Evolutionary conservation across 92 coral and sea anemone species (phyloP).

Genomic region (Muricea muricata): DNA sequence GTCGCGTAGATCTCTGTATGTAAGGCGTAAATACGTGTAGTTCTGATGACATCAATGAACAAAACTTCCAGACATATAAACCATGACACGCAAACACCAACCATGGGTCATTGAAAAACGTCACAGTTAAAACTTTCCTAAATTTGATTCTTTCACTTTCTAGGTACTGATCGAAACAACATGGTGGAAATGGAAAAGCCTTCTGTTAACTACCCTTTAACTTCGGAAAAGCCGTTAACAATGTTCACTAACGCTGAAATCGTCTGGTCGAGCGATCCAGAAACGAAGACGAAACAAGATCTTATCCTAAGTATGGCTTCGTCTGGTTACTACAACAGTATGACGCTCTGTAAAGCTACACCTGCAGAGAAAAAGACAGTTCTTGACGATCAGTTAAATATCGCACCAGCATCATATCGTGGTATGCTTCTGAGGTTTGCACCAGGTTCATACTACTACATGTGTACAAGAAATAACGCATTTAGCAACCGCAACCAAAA

Average conservation of each 20-base stretch:
- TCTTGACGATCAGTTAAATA: slow-evolving; percentile 81
- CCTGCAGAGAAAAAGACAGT: slow-evolving; percentile 50
- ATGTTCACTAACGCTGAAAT: slow-evolving; percentile 59
- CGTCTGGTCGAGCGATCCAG: slow-evolving; percentile 72
- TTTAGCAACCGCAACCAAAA: slow-evolving; percentile 94
- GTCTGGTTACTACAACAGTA: slow-evolving; percentile 65
- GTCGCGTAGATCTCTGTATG: too few relatives aligned
- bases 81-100: background rate
- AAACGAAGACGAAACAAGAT: slow-evolving; percentile 72
- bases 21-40: too few relatives aligned
- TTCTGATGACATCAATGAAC: too few relatives aligned
- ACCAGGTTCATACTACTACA: slow-evolving; percentile 74
- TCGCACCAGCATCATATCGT: slow-evolving; percentile 77
- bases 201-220: slow-evolving; percentile 82
- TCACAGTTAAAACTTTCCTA: too few relatives aligned
- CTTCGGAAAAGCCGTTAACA: slow-evolving; percentile 69
- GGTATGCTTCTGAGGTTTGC: too few relatives aligned
- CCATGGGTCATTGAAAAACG: too few relatives aligned
- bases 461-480: too few relatives aligned
- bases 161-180: slow-evolving; percentile 94
- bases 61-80: too few relatives aligned
- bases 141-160: background rate
- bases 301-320: slow-evolving; percentile 76
- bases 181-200: slow-evolving; percentile 84
- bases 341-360: background rate